These are phyloP conservation scores for Epirrhoe alternata DNA, from an alignment of 2,888 invertebrate genomes.

Conservation along the genomic window DNA sequence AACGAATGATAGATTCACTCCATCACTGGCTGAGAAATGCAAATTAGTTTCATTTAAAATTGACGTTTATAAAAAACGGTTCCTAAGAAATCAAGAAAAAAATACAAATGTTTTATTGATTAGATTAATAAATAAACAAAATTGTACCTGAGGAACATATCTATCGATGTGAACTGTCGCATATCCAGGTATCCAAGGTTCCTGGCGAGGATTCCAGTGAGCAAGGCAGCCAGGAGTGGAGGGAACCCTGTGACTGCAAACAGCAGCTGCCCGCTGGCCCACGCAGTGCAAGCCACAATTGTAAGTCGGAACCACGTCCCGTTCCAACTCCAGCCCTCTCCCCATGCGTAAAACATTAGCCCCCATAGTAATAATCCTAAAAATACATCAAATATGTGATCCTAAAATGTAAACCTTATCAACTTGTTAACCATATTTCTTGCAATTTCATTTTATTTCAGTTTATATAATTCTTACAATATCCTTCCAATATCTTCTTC, in stretches of 20 bases:
- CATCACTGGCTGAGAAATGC: neutral
- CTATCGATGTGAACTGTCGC: slow-evolving; percentile 66
- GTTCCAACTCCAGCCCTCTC: slow-evolving; percentile 67
- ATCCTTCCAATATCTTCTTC: too few relatives aligned
- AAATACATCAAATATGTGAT: too few relatives aligned
- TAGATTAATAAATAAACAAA: neutral
- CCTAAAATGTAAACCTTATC: too few relatives aligned
- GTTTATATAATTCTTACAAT: too few relatives aligned
- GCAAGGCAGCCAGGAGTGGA: slow-evolving; percentile 67
- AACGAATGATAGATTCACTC: neutral
- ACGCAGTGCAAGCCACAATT: slow-evolving; percentile 62
- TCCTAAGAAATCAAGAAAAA: too few relatives aligned
- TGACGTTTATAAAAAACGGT: too few relatives aligned
- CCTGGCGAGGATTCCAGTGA: slow-evolving; percentile 71
- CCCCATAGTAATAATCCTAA: slow-evolving; percentile 70
- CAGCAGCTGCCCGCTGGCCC: slow-evolving; percentile 65
- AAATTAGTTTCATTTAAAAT: too few relatives aligned
- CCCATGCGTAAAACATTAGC: slow-evolving; percentile 65
- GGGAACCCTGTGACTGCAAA: slow-evolving; percentile 67
- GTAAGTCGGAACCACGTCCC: slow-evolving; percentile 68
- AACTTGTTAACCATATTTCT: too few relatives aligned
- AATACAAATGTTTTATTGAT: too few relatives aligned
- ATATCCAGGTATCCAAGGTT: slow-evolving; percentile 71
- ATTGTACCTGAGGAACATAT: slow-evolving; percentile 69
- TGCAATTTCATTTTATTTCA: too few relatives aligned